phyloP scores from a whole-genome alignment of 1,140 invertebrate species.

The Aphidius ervi region DNA sequence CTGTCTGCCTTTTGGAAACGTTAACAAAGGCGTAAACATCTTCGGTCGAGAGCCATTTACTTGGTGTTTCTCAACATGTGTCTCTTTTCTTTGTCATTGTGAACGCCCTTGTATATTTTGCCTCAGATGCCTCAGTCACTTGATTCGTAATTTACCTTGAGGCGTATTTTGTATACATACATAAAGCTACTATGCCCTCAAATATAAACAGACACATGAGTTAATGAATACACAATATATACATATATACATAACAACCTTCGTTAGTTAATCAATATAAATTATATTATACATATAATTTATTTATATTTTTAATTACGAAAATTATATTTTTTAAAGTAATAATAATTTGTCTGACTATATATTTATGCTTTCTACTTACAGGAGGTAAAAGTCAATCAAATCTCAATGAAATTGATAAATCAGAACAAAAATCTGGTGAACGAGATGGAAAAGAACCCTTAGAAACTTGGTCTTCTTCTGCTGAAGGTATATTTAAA shows the following conservation, averaged over 20 bases:
- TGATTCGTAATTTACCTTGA: slow-evolving; percentile 4
- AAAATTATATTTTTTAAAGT: no score
- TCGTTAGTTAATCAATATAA: no score
- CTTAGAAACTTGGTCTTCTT: slow-evolving; percentile 38
- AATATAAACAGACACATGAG: no score
- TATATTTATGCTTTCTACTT: slow-evolving; percentile 25
- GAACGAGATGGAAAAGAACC: slow-evolving; percentile 41
- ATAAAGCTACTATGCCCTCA: not conserved
- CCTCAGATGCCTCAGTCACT: not conserved
- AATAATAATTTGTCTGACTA: slow-evolving; percentile 1
- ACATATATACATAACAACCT: no score
- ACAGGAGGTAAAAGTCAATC: slow-evolving; percentile 64
- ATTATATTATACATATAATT: no score
- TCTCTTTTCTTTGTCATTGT: slow-evolving; percentile 30
- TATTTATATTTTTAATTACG: no score
- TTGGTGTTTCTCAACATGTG: slow-evolving; percentile 29
- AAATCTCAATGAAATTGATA: slow-evolving; percentile 66
- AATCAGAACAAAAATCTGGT: slow-evolving; percentile 64
- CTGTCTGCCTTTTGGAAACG: slow-evolving; percentile 34
- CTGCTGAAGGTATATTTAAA: slow-evolving; percentile 35
- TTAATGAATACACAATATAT: no score
- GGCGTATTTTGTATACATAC: not conserved
- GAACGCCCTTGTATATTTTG: not conserved
- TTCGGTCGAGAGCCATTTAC: slow-evolving; percentile 38
- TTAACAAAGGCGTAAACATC: slow-evolving; percentile 44